phyloP scores from a whole-genome alignment of 2,113 vertebrate genomes.

The Sterrhoptilus dennistouni region DNA sequence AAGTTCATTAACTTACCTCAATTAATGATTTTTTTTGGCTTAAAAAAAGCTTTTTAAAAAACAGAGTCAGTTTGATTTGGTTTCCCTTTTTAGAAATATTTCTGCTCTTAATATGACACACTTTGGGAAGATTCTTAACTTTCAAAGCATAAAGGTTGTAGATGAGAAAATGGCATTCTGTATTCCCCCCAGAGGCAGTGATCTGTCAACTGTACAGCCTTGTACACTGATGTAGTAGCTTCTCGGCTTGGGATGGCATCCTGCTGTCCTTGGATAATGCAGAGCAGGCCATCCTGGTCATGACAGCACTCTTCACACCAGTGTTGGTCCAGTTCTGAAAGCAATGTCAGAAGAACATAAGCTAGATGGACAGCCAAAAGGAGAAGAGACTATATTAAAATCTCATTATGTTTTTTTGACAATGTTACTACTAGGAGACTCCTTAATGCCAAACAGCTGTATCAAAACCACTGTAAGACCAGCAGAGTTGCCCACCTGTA shows the following conservation, averaged over 20 bases:
- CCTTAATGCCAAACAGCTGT: background rate
- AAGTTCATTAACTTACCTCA: background rate
- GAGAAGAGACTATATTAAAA: background rate
- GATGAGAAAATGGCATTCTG: background rate
- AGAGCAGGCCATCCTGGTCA: background rate
- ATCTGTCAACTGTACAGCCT: background rate
- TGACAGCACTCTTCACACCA: background rate
- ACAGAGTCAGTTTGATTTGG: accelerated
- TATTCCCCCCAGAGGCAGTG: background rate
- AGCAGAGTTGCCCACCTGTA: background rate
- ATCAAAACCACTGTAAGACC: background rate
- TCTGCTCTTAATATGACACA: background rate
- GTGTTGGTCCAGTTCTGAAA: background rate
- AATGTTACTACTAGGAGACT: background rate
- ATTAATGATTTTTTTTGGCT: background rate
- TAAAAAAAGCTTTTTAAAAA: background rate
- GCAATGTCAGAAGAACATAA: background rate
- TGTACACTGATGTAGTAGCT: background rate
- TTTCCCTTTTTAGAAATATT: background rate
- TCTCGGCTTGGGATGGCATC: accelerated
- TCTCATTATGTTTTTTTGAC: background rate
- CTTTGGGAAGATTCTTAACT: background rate
- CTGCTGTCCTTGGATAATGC: accelerated
- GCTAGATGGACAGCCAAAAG: background rate
- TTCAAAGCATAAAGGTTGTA: background rate